phyloP scores from a whole-genome alignment of 2,113 vertebrate genomes.

The Cheirogaleus medius region DNA sequence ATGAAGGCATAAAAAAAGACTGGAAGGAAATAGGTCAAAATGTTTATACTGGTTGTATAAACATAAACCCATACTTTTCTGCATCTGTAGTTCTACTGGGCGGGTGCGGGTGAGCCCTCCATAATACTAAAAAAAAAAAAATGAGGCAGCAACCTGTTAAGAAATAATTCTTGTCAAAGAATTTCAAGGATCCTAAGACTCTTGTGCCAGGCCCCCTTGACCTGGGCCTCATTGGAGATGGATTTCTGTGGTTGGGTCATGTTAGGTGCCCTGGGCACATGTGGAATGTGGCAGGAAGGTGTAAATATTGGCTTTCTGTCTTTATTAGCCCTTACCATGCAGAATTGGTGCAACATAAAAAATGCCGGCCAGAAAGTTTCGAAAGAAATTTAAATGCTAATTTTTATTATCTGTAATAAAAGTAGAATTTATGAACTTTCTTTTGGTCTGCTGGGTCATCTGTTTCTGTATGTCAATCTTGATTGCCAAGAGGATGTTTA shows the following conservation, averaged over 20 bases:
- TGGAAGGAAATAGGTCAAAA: neutral
- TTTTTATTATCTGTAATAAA: slow-evolving; percentile 51
- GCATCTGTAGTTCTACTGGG: neutral
- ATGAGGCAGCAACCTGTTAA: neutral
- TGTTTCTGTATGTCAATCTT: slow-evolving; percentile 14
- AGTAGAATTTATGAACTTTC: slow-evolving; percentile 27
- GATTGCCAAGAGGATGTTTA: neutral
- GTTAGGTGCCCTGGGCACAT: neutral
- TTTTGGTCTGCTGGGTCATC: slow-evolving; percentile 7
- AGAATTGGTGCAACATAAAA: slow-evolving; percentile 26
- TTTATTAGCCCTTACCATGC: neutral
- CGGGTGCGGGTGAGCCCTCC: neutral
- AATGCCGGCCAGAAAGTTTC: neutral
- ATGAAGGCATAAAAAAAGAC: neutral
- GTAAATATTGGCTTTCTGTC: neutral
- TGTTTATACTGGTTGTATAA: neutral
- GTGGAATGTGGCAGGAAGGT: neutral
- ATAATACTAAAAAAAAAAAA: neutral
- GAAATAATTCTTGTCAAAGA: neutral
- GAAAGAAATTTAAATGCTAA: slow-evolving; percentile 59
- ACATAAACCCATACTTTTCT: neutral
- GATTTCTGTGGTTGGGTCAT: neutral
- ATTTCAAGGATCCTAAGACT: neutral
- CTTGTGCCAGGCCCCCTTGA: neutral
- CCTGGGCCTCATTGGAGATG: neutral